Evolutionary conservation across 2,797 vertebrate species (phyloP).

Genomic region (Parauchenoglanis punctatus): DNA sequence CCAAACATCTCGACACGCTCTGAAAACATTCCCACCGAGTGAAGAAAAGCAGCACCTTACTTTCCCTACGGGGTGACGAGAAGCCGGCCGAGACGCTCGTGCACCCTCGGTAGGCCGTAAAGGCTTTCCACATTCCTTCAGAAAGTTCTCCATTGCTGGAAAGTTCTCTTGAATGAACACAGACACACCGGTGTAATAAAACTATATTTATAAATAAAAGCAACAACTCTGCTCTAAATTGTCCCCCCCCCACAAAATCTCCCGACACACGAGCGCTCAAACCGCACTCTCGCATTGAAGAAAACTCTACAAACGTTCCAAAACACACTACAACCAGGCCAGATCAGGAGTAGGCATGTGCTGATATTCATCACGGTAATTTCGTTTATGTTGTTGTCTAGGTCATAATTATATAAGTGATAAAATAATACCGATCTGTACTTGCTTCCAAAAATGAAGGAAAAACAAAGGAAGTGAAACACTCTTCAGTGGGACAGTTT

Average conservation of each 20-base stretch:
- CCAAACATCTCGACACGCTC: background rate
- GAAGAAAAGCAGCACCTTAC: background rate
- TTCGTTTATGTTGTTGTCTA: background rate
- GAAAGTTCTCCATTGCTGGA: background rate
- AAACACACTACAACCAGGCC: constrained; percentile 31
- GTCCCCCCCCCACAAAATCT: constrained; percentile 64
- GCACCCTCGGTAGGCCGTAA: background rate
- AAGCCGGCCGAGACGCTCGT: background rate
- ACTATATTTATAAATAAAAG: constrained; percentile 89
- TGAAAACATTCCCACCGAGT: background rate
- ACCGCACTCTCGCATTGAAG: background rate
- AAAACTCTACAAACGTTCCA: background rate
- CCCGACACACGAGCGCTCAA: constrained; percentile 70
- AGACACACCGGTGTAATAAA: constrained; percentile 73
- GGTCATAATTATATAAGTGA: background rate
- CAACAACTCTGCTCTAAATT: constrained; percentile 73
- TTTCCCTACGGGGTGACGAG: background rate
- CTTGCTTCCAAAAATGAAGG: background rate
- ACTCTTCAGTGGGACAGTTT: too few species aligned
- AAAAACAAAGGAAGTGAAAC: too few species aligned
- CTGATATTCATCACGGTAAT: background rate
- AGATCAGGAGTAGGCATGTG: background rate
- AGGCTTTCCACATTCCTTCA: background rate
- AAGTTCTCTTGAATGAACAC: background rate
- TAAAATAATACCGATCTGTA: too few species aligned